Conservation (phyloP, 2,113 vertebrate genomes). For the Psittacara wagleri region DNA sequence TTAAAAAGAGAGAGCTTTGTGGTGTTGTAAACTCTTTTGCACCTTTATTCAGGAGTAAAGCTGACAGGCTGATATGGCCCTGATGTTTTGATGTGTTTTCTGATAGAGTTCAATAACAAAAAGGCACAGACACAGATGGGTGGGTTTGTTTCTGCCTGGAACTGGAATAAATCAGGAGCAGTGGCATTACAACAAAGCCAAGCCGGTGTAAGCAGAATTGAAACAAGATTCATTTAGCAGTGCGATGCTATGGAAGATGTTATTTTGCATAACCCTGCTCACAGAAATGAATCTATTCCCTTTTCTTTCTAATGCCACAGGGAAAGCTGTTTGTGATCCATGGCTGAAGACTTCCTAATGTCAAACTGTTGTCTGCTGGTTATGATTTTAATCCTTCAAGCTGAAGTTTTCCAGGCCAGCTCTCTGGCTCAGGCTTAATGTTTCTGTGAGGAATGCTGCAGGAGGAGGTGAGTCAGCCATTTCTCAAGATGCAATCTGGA, state of each 20-base stretch:
- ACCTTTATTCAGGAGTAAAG: neutral
- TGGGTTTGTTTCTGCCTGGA: neutral
- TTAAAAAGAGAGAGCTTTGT: neutral
- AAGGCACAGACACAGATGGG: neutral
- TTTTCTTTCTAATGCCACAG: neutral
- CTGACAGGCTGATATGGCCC: neutral
- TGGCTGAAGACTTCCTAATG: neutral
- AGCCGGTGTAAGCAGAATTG: neutral
- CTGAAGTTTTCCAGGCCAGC: neutral
- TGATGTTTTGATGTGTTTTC: neutral
- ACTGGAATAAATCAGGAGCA: neutral
- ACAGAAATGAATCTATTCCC: neutral
- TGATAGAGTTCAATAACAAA: neutral
- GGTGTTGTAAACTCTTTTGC: neutral
- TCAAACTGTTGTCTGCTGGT: neutral
- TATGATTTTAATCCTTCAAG: neutral
- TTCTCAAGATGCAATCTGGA: neutral
- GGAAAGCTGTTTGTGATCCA: neutral
- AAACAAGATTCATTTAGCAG: neutral
- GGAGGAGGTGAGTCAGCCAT: neutral
- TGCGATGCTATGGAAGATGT: neutral
- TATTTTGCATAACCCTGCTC: neutral
- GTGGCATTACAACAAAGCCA: neutral
- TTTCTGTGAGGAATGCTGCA: neutral
- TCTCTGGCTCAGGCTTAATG: neutral